Evolutionary conservation across 2,888 invertebrate genomes (phyloP).

Genomic region (Chrysotoxum bicinctum): DNA sequence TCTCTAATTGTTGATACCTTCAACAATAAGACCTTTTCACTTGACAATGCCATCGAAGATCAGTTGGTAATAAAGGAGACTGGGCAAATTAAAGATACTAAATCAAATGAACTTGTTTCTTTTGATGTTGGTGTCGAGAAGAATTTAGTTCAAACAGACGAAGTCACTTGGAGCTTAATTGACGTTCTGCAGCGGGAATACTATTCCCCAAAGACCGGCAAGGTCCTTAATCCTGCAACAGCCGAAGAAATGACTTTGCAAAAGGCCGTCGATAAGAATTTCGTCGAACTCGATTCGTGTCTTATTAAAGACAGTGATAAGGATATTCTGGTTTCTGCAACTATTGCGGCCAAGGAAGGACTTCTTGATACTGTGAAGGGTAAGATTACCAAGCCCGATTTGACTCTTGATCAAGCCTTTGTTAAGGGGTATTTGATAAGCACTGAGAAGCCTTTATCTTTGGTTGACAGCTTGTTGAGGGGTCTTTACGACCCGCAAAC

Average conservation of each 20-base stretch:
- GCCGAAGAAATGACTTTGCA: slow-evolving; percentile 88
- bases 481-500: slow-evolving; percentile 89
- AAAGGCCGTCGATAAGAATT: slow-evolving; percentile 88
- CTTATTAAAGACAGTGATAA: slow-evolving; percentile 89
- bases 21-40: slow-evolving; percentile 87
- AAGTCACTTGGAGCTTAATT: slow-evolving; percentile 87
- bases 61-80: slow-evolving; percentile 87
- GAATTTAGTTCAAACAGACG: slow-evolving; percentile 88
- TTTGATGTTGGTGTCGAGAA: slow-evolving; percentile 87
- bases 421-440: slow-evolving; percentile 91
- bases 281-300: slow-evolving; percentile 88
- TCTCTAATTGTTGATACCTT: slow-evolving; percentile 91
- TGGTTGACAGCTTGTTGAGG: slow-evolving; percentile 92
- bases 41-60: slow-evolving; percentile 88
- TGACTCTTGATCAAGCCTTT: slow-evolving; percentile 90
- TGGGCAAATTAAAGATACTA: slow-evolving; percentile 88
- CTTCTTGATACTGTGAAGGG: slow-evolving; percentile 88
- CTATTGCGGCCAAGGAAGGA: slow-evolving; percentile 87
- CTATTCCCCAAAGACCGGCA: slow-evolving; percentile 88
- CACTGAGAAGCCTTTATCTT: slow-evolving; percentile 89
- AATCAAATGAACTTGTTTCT: slow-evolving; percentile 86
- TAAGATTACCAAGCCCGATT: slow-evolving; percentile 86
- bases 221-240: slow-evolving; percentile 89
- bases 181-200: slow-evolving; percentile 90
- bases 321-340: slow-evolving; percentile 86